Conservation (phyloP, 1,140 invertebrate species). For the Lethocerus indicus region DNA sequence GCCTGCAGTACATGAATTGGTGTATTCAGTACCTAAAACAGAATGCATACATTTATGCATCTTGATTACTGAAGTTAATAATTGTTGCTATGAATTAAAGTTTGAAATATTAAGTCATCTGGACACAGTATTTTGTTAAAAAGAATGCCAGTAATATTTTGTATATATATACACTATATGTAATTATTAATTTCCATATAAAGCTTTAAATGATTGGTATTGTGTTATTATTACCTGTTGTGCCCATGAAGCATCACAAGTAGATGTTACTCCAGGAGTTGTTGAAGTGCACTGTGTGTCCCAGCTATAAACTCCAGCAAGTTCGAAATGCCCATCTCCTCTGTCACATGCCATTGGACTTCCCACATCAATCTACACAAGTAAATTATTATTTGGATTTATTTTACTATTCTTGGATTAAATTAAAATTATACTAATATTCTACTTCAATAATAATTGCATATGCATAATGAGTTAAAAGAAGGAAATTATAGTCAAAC, state of each 20-base stretch:
- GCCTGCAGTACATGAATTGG: constrained; percentile 10
- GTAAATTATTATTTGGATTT: too few relatives aligned
- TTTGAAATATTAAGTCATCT: background rate
- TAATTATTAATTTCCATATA: background rate
- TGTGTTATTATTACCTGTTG: constrained; percentile 16
- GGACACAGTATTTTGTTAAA: background rate
- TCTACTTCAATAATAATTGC: too few relatives aligned
- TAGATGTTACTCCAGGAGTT: constrained; percentile 24
- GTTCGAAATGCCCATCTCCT: constrained; percentile 43
- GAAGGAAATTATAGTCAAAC: constrained; percentile 25
- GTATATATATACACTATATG: background rate
- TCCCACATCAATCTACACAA: constrained; percentile 43
- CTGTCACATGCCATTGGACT: constrained; percentile 57
- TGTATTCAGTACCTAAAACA: constrained; percentile 11
- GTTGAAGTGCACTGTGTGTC: constrained; percentile 35
- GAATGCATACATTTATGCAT: background rate
- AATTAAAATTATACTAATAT: too few relatives aligned
- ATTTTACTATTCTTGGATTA: constrained; percentile 15
- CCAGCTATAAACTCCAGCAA: constrained; percentile 57
- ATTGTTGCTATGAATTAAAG: background rate
- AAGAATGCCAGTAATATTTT: background rate
- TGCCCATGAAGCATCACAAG: constrained; percentile 25
- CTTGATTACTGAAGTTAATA: background rate
- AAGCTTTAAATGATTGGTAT: background rate
- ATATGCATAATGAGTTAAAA: background rate